Percentiles rank a stretch among this genome's conserved stretches.
phyloP scores from a whole-genome alignment of 2,888 invertebrate genomes.

The Homarus gammarus region DNA sequence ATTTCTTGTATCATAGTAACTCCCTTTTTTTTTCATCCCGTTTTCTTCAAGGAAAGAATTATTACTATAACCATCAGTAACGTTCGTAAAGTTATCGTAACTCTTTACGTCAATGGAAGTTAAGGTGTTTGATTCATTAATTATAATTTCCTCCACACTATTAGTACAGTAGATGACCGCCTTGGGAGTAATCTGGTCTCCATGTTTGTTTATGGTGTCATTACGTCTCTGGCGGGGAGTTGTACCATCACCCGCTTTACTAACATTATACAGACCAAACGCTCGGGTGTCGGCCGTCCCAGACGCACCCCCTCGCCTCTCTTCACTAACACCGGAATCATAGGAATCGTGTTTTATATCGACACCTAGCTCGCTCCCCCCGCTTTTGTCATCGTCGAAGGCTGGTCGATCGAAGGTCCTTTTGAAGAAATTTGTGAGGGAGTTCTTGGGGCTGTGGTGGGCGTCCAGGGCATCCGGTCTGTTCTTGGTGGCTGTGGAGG shows the following conservation, averaged over 20 bases:
- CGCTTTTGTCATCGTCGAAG: neutral
- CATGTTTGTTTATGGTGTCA: neutral
- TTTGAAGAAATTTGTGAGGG: slow-evolving; percentile 35
- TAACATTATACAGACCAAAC: neutral
- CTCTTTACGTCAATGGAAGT: neutral
- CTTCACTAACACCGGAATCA: neutral
- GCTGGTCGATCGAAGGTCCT: neutral
- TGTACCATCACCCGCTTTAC: neutral
- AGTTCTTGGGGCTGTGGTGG: neutral
- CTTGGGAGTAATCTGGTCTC: neutral
- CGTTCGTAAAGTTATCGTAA: neutral
- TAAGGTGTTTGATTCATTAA: neutral
- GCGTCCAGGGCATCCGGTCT: neutral
- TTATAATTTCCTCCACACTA: neutral
- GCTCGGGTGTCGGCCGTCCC: neutral
- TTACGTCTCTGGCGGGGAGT: neutral
- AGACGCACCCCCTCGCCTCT: neutral
- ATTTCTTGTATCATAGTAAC: neutral
- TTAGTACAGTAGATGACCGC: neutral
- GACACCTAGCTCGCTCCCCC: neutral
- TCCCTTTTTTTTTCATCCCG: neutral
- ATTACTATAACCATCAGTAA: neutral
- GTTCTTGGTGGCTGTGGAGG: neutral
- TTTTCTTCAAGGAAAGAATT: neutral
- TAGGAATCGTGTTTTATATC: neutral